phyloP scores from a whole-genome alignment of 53 echinoderm and acorn worm genomes.

The Arbacia lixula region DNA sequence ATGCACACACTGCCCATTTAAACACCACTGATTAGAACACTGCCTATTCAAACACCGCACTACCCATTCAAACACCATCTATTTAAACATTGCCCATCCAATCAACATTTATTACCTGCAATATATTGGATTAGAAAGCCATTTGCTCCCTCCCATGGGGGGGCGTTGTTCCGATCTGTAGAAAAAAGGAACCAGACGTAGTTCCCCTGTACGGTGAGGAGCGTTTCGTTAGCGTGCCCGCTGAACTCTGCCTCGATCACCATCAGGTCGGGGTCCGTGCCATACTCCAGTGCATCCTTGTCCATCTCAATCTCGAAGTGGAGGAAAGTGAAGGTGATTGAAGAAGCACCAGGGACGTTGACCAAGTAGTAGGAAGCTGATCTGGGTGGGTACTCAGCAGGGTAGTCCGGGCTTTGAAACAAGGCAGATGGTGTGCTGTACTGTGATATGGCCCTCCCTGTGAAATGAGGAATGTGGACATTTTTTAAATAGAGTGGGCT shows the following conservation, averaged over 20 bases:
- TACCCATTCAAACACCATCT: too few species aligned
- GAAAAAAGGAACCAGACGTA: slow-evolving; percentile 13
- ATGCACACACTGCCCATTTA: too few species aligned
- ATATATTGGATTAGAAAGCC: slow-evolving; percentile 2
- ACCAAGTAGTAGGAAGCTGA: not conserved
- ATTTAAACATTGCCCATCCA: too few species aligned
- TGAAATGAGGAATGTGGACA: too few species aligned
- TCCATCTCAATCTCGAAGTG: not conserved
- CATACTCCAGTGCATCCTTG: not conserved
- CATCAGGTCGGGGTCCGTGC: not conserved
- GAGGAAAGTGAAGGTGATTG: not conserved
- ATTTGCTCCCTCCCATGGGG: too few species aligned
- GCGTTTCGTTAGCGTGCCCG: not conserved
- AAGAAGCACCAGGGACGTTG: not conserved
- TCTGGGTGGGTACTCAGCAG: not conserved
- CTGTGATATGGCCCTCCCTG: too few species aligned
- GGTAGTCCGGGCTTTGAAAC: slow-evolving; percentile 6
- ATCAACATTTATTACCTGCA: too few species aligned
- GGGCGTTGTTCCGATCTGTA: slow-evolving; percentile 7
- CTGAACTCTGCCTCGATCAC: not conserved
- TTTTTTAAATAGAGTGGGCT: too few species aligned
- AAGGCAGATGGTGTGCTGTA: not conserved
- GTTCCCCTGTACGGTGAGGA: not conserved
- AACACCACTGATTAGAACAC: too few species aligned
- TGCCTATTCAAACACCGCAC: too few species aligned